A percentile compares a stretch with the other conserved stretches of the same genome.
Evolutionary conservation across 2,888 invertebrate genomes (phyloP).

Genomic region (Cataglyphis rosenhaueri): DNA sequence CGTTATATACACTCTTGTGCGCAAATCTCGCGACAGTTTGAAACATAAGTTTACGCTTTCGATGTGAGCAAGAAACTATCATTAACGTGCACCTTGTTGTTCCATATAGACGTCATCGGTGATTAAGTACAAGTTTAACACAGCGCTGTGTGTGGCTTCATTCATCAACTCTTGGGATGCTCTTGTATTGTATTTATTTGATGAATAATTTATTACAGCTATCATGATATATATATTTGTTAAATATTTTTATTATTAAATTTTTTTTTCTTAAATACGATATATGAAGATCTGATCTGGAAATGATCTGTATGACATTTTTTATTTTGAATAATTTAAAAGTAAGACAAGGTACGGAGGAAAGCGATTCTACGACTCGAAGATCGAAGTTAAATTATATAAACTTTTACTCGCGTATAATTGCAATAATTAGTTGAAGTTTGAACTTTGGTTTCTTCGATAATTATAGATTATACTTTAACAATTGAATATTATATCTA

Average conservation of each 20-base stretch:
- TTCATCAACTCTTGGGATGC: not conserved
- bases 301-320: constrained; percentile 4
- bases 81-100: constrained; percentile 16
- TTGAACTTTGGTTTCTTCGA: not conserved
- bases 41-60: constrained; percentile 10
- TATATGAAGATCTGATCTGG: not conserved
- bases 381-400: not conserved
- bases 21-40: constrained; percentile 39
- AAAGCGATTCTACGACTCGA: constrained; percentile 4
- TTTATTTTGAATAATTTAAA: not conserved
- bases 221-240: constrained; percentile 5
- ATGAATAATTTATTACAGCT: not conserved
- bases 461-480: constrained; percentile 7
- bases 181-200: not conserved
- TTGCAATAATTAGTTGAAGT: not conserved
- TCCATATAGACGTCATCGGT: not conserved
- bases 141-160: not conserved
- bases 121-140: constrained; percentile 1
- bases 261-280: not conserved
- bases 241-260: not conserved
- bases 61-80: not conserved
- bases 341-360: not conserved
- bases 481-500: not conserved
- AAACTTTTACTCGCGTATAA: constrained; percentile 20
- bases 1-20: not conserved